Conservation (phyloP, 2,888 invertebrate genomes). For the Cremastinae sp. region DNA sequence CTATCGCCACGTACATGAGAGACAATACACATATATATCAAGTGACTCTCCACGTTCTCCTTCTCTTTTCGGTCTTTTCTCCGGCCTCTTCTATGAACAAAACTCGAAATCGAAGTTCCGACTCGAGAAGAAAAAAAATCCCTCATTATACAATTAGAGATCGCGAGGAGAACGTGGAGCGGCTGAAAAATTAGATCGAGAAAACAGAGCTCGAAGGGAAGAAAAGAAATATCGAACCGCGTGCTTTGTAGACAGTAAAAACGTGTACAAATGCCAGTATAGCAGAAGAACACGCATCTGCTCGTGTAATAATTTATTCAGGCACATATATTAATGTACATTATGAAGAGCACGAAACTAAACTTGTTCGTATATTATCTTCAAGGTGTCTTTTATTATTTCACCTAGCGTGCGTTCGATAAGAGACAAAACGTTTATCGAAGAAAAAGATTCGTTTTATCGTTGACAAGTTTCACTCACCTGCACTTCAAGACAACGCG, state of each 20-base stretch:
- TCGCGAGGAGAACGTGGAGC: no score
- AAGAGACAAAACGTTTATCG: not conserved
- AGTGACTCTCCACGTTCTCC: slow-evolving; percentile 8
- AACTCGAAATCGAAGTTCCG: not conserved
- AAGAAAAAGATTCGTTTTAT: slow-evolving; percentile 20
- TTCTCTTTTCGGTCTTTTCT: not conserved
- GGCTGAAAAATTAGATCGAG: no score
- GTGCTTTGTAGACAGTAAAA: not conserved
- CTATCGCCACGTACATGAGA: slow-evolving; percentile 51
- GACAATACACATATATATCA: slow-evolving; percentile 5
- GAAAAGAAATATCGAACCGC: slow-evolving; percentile 28
- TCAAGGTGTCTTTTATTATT: not conserved
- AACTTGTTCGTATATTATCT: no score
- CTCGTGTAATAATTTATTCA: no score
- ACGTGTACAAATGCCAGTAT: slow-evolving; percentile 9
- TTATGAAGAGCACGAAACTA: no score
- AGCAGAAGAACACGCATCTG: slow-evolving; percentile 19
- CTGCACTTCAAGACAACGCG: slow-evolving; percentile 77
- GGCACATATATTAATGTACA: no score
- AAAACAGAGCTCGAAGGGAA: not conserved
- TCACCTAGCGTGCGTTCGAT: not conserved
- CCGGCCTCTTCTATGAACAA: not conserved
- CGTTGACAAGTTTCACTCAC: slow-evolving; percentile 65
- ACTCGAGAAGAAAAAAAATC: no score
- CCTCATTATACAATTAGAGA: no score